These are phyloP conservation scores for Drosophila malerkotliana DNA, from an alignment of 1,140 invertebrate species.

Conservation along the genomic window DNA sequence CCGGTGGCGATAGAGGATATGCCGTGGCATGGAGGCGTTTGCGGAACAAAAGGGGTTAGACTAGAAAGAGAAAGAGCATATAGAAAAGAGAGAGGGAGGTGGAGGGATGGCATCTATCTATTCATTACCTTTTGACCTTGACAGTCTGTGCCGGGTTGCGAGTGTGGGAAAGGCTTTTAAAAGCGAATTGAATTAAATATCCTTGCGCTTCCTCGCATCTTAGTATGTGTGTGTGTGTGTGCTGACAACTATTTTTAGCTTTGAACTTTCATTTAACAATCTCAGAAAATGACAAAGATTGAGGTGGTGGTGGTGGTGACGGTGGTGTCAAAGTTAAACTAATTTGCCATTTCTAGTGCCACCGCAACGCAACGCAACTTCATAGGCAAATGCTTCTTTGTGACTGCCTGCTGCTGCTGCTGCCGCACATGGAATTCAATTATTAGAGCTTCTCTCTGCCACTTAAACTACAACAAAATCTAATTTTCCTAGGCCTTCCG, in stretches of 20 bases:
- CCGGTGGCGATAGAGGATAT: conserved; percentile 8
- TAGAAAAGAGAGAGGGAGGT: too few species aligned
- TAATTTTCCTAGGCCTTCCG: conserved; percentile 50
- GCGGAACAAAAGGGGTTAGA: background rate
- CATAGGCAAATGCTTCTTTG: conserved; percentile 35
- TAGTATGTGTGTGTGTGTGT: background rate
- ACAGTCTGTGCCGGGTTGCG: conserved; percentile 43
- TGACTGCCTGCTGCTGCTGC: background rate
- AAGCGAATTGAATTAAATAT: conserved; percentile 49
- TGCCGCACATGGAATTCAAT: conserved; percentile 44
- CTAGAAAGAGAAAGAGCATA: background rate
- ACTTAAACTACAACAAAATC: conserved; percentile 44
- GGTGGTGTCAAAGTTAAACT: conserved; percentile 36
- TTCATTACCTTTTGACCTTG: conserved; percentile 55
- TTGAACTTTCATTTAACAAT: conserved; percentile 43
- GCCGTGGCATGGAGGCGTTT: background rate
- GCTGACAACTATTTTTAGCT: conserved; percentile 31
- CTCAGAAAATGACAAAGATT: background rate
- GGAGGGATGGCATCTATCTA: conserved; percentile 3
- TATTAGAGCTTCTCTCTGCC: conserved; percentile 28
- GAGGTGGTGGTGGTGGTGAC: background rate
- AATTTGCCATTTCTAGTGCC: conserved; percentile 41
- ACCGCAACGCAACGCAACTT: conserved; percentile 22
- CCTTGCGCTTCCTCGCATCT: conserved; percentile 3
- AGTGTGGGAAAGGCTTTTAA: conserved; percentile 49